phyloP scores from a whole-genome alignment of 2,888 invertebrate species.

The Apomyelois bistriatella region DNA sequence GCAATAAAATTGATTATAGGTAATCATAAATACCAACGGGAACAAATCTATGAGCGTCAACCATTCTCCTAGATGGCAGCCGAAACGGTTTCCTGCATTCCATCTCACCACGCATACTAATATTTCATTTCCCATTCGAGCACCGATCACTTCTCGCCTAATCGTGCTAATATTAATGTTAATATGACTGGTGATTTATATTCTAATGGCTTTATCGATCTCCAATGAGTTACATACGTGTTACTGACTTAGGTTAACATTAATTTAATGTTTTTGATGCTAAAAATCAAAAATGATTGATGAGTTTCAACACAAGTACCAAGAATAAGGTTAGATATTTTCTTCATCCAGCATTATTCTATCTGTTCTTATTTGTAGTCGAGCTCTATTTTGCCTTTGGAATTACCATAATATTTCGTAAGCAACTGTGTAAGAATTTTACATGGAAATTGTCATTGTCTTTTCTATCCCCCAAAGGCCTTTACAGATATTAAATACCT shows the following conservation, averaged over 20 bases:
- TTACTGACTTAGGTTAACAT: background rate
- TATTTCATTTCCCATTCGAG: slow-evolving; percentile 1
- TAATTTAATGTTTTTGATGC: background rate
- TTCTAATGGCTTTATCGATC: background rate
- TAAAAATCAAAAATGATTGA: too few relatives aligned
- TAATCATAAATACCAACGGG: background rate
- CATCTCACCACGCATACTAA: slow-evolving; percentile 7
- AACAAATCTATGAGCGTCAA: background rate
- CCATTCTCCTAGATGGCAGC: background rate
- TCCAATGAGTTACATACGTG: background rate
- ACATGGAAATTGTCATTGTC: too few relatives aligned
- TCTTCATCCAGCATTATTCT: too few relatives aligned
- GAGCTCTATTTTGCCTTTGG: too few relatives aligned
- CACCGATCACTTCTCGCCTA: background rate
- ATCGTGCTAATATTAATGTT: slow-evolving; percentile 1
- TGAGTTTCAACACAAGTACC: too few relatives aligned
- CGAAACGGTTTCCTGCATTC: slow-evolving; percentile 9
- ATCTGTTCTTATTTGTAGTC: too few relatives aligned
- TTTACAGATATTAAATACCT: too few relatives aligned
- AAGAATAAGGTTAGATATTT: too few relatives aligned
- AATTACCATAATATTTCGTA: too few relatives aligned
- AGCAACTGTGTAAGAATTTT: too few relatives aligned
- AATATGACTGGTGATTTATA: slow-evolving; percentile 1
- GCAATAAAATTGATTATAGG: too few relatives aligned
- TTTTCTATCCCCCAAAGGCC: too few relatives aligned